phyloP scores from a whole-genome alignment of 2,797 vertebrate species.

The Pyrocephalus nanus region DNA sequence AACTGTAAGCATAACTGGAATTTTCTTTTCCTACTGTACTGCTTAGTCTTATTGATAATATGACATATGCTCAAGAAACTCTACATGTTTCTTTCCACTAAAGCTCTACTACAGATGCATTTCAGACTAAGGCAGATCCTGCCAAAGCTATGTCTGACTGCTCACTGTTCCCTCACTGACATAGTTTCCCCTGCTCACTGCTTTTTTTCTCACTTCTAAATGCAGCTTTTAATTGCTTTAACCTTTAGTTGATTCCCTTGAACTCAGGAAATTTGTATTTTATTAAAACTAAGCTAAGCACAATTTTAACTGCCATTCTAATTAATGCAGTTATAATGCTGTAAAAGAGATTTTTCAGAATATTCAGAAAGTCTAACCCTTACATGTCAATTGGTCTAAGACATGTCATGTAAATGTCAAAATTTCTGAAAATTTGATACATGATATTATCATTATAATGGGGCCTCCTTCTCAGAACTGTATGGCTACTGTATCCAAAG shows the following conservation, averaged over 20 bases:
- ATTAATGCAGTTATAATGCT: neutral
- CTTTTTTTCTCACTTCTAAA: neutral
- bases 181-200: neutral
- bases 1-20: neutral
- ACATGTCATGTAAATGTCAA: neutral
- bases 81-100: neutral
- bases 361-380: neutral
- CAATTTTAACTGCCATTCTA: neutral
- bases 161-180: neutral
- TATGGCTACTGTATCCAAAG: neutral
- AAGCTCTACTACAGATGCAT: neutral
- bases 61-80: neutral
- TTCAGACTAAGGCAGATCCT: neutral
- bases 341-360: neutral
- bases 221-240: slow-evolving; percentile 36
- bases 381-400: neutral
- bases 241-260: neutral
- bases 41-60: neutral
- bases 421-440: neutral
- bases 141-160: neutral
- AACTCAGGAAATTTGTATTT: slow-evolving; percentile 10
- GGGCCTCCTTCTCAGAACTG: neutral
- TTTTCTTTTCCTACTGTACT: neutral
- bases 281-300: neutral
- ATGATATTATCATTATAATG: neutral